Percentiles rank a stretch among this genome's conserved stretches.
These are phyloP conservation scores for Polydrusus tereticollis DNA, from an alignment of 2,888 invertebrate species.

Conservation along the genomic window DNA sequence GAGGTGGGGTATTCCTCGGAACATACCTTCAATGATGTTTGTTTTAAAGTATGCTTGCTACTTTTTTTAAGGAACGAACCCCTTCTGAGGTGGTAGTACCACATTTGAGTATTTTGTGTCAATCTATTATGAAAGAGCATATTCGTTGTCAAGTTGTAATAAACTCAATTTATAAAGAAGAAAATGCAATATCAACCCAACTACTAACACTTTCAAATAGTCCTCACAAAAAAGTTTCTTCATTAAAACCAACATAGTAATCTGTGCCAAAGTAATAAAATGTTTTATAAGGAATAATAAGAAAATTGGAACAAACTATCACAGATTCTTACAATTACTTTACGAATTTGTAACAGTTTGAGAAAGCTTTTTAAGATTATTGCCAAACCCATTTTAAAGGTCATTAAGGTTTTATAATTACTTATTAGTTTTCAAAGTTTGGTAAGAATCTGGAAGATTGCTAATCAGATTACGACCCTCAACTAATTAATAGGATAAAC, in stretches of 20 bases:
- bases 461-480: slow-evolving; percentile 42
- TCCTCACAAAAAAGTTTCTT: slow-evolving; percentile 15
- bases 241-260: slow-evolving; percentile 5
- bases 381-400: slow-evolving; percentile 24
- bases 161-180: not conserved
- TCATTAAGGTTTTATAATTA: slow-evolving; percentile 30
- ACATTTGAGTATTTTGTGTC: not conserved
- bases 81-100: too few relatives aligned
- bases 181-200: not conserved
- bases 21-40: too few relatives aligned
- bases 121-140: not conserved
- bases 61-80: too few relatives aligned
- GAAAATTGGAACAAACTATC: slow-evolving; percentile 32
- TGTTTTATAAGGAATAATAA: slow-evolving; percentile 16
- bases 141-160: not conserved
- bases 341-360: slow-evolving; percentile 25
- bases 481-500: slow-evolving; percentile 41
- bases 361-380: slow-evolving; percentile 24
- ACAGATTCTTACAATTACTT: slow-evolving; percentile 26
- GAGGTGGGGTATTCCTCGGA: too few relatives aligned
- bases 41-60: too few relatives aligned
- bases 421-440: slow-evolving; percentile 22
- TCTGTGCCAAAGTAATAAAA: slow-evolving; percentile 15
- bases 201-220: not conserved
- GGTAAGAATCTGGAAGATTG: slow-evolving; percentile 37